A percentile compares a stretch with the other conserved stretches of the same genome.
Conservation (phyloP, 2,888 invertebrate species). For the Drosophila austrosaltans region DNA sequence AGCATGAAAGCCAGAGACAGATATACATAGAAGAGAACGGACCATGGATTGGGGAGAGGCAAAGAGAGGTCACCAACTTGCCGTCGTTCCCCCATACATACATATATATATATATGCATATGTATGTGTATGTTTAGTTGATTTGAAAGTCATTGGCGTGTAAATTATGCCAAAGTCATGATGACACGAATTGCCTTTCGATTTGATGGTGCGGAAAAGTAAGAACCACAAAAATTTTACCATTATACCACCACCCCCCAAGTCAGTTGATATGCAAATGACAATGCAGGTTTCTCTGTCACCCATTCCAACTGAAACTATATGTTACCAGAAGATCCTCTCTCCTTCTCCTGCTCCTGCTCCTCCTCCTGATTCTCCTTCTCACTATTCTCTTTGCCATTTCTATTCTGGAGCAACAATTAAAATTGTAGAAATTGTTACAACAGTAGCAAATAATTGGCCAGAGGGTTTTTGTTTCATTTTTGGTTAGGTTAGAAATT, state of each 20-base stretch:
- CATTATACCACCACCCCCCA: conserved; percentile 10
- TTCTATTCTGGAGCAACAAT: conserved; percentile 47
- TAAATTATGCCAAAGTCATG: conserved; percentile 73
- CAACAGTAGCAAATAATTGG: conserved; percentile 71
- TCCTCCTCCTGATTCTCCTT: conserved; percentile 19
- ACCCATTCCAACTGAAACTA: not conserved
- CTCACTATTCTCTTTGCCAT: conserved; percentile 44
- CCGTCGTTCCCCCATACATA: not conserved
- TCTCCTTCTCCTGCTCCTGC: too few relatives aligned
- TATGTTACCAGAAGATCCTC: too few relatives aligned
- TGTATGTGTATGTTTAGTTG: conserved; percentile 43
- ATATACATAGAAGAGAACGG: not conserved
- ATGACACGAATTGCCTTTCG: conserved; percentile 48
- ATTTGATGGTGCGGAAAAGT: conserved; percentile 75
- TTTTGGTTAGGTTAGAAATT: conserved; percentile 11
- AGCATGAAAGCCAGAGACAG: not conserved
- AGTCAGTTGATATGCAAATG: conserved; percentile 64
- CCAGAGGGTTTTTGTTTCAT: conserved; percentile 37
- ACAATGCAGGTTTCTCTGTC: conserved; percentile 52
- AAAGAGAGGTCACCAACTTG: conserved; percentile 6
- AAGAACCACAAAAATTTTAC: conserved; percentile 63
- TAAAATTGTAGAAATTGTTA: conserved; percentile 38
- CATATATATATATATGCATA: not conserved
- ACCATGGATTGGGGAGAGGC: not conserved
- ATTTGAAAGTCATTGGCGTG: conserved; percentile 73